Evolutionary conservation across 2,888 invertebrate species (phyloP), one percentile per base, ranked within the genome.

Genomic region (Chydorus sphaericus): DNA sequence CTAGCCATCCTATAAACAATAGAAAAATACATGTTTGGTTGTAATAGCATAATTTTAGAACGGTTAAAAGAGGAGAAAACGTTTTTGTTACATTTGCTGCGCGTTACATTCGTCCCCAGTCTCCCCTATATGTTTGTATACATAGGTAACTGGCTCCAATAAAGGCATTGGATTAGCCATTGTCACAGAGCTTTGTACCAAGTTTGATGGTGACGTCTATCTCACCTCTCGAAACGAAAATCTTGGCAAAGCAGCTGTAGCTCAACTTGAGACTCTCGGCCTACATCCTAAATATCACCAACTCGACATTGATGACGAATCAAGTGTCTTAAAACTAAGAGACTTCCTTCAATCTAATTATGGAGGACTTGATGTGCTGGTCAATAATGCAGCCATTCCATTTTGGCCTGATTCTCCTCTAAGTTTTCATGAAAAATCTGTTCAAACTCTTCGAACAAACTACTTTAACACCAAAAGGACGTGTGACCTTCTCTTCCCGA

Each of bases 331-430:
- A 54, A 67, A 61, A 5, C 78, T 85, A 60, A 72, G 73, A 10
- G 75, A 80, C 61, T 76, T 76, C 62, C 65, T 86, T 2, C 72
- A 77, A 62, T 67, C 70, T 20, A 76, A 74, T 28, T 75, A 85
- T 63, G 81, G 77, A 1, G 82, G 83, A 0, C 69, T 86, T 3
- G 84, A 86, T 69, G 65, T 85, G 49, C 71, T 86, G 38, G 75
- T 86, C 0, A 86, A 86, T 65, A 86, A 86, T 68, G 85, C 85
- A 6, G 85, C 79, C 0, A 82, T 83, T 55, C n/a, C n/a, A n/a
- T 81, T 82, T 1, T 84, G 77, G 63, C 80, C 79, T 23, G 23
- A 26, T 5, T 74, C 82, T 0, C 73, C 76, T 0, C 83, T 79
- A 49, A 76, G 85, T 2, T 78, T 80, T 51, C 61, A 62, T 11